These are phyloP conservation scores for Apistogramma diplotaenia DNA, from an alignment of 2,113 vertebrate genomes.

Conservation along the genomic window DNA sequence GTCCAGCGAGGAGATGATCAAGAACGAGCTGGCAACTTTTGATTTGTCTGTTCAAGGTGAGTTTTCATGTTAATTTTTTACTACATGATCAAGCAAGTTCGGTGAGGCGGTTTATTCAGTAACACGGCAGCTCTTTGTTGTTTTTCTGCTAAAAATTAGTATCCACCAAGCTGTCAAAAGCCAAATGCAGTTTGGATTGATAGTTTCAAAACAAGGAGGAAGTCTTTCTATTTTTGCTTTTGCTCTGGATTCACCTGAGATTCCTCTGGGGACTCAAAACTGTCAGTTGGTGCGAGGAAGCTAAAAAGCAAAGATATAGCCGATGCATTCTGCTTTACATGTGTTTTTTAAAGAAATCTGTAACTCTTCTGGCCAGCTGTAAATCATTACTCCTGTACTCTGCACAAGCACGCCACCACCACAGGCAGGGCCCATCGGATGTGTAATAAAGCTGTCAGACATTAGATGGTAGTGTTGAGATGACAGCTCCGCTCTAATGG, in stretches of 20 bases:
- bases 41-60: constrained; percentile 97
- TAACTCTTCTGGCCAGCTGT: neutral
- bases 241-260: no score
- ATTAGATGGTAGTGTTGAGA: constrained; percentile 75
- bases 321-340: neutral
- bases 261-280: neutral
- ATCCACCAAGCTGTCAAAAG: neutral
- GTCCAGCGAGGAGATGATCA: constrained; percentile 99
- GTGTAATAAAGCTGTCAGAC: constrained; percentile 60
- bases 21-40: constrained; percentile 93
- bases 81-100: neutral
- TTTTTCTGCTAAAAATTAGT: neutral
- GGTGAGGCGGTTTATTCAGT: neutral
- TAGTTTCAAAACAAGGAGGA: no score
- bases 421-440: neutral
- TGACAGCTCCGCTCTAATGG: constrained; percentile 9
- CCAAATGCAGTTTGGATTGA: neutral
- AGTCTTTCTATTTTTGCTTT: neutral
- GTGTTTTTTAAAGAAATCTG: neutral
- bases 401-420: neutral
- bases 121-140: no score
- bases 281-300: neutral
- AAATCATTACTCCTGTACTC: neutral
- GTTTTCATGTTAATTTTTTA: constrained; percentile 30
- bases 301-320: no score